A percentile compares a stretch with the other conserved stretches of the same genome.
Conservation (phyloP, 2,113 vertebrate genomes). For the Mellivora capensis region DNA sequence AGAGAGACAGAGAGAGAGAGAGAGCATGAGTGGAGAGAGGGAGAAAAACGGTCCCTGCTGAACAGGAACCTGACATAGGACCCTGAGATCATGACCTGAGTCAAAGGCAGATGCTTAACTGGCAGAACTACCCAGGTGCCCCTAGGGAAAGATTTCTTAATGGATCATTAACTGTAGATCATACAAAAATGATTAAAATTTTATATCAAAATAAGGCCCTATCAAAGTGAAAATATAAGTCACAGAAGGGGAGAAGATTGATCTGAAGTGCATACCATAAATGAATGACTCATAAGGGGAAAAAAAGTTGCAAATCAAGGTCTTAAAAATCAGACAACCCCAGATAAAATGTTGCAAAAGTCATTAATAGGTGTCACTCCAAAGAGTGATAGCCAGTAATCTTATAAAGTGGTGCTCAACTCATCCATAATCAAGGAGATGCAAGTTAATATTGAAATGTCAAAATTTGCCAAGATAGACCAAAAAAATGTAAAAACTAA, state of each 20-base stretch:
- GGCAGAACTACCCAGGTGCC: no score
- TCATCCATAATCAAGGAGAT: neutral
- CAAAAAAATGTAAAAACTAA: neutral
- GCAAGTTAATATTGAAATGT: neutral
- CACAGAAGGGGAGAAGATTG: neutral
- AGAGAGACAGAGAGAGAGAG: no score
- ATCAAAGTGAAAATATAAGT: neutral
- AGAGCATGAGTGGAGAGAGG: no score
- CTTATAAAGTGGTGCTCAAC: neutral
- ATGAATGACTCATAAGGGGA: neutral
- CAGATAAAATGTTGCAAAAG: neutral
- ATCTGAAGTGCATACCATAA: neutral
- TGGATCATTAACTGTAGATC: neutral
- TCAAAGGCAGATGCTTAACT: neutral
- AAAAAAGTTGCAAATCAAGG: neutral
- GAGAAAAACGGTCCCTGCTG: no score
- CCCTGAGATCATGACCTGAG: neutral
- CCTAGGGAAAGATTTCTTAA: neutral
- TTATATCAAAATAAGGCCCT: neutral
- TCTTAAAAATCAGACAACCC: neutral
- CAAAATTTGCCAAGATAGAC: neutral
- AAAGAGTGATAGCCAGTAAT: neutral
- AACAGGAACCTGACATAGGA: no score
- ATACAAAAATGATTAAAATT: neutral
- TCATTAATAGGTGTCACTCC: neutral